Evolutionary conservation across 2,797 vertebrate genomes (phyloP).

Genomic region (Enteromius treurensis): DNA sequence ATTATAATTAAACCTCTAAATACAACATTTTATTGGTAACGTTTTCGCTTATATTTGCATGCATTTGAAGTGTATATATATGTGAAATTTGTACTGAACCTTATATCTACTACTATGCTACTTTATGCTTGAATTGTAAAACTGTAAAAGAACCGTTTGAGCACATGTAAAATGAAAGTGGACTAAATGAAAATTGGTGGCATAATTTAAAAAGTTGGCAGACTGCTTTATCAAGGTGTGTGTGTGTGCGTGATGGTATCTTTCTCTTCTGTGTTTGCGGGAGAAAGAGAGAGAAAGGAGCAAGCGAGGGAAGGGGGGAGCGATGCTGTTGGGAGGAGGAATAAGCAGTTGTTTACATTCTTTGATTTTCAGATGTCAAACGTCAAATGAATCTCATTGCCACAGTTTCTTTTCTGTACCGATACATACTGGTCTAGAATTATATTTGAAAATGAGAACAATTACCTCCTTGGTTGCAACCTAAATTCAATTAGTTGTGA

Average conservation of each 20-base stretch:
- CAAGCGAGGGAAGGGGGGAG: conserved; percentile 24
- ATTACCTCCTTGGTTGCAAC: not conserved
- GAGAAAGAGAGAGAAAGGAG: conserved; percentile 35
- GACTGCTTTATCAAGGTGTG: conserved; percentile 23
- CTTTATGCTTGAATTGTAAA: not conserved
- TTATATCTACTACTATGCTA: not conserved
- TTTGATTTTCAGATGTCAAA: conserved; percentile 78
- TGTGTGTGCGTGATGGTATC: conserved; percentile 27
- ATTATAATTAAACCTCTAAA: conserved; percentile 8
- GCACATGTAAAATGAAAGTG: not conserved
- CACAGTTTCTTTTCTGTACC: conserved; percentile 57
- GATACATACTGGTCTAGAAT: not conserved
- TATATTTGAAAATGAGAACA: not conserved
- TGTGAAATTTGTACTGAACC: not conserved
- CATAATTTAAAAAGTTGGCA: conserved; percentile 30
- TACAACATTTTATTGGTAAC: not conserved
- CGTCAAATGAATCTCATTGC: conserved; percentile 50
- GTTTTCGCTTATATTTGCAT: not conserved
- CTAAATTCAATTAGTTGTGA: not conserved
- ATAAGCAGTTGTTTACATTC: conserved; percentile 59
- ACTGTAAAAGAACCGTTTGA: not conserved
- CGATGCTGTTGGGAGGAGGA: conserved; percentile 68
- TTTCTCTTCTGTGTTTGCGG: conserved; percentile 36
- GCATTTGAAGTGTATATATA: not conserved
- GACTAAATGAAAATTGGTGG: conserved; percentile 7